These are phyloP conservation scores for Rhinichthys osculus DNA, from an alignment of 2,797 vertebrate genomes.

Conservation along the genomic window DNA sequence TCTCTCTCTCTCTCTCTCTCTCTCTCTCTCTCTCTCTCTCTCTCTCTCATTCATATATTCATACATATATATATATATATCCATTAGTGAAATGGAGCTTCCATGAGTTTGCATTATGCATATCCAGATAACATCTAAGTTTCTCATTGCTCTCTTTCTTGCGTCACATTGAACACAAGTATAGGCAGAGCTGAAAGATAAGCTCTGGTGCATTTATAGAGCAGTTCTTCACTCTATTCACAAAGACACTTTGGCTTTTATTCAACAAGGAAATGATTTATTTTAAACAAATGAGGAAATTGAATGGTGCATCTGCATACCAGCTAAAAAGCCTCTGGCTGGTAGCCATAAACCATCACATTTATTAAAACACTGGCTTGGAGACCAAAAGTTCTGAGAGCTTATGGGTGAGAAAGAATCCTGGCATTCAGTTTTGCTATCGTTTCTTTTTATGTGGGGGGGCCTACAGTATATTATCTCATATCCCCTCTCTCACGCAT, in stretches of 20 bases:
- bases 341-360: neutral
- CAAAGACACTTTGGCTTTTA: neutral
- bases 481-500: neutral
- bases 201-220: constrained; percentile 14
- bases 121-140: constrained; percentile 9
- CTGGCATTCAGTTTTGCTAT: neutral
- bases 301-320: constrained; percentile 13
- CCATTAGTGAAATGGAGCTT: neutral
- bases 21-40: no score
- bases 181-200: constrained; percentile 14
- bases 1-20: no score
- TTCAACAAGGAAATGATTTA: constrained; percentile 40
- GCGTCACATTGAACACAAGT: neutral
- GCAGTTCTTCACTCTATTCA: neutral
- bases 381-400: no score
- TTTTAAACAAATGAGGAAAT: constrained; percentile 22
- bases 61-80: no score
- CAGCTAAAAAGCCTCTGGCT: constrained; percentile 11
- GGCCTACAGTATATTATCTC: neutral
- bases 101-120: neutral
- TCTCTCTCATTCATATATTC: no score
- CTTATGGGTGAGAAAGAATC: neutral
- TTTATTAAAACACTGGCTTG: neutral
- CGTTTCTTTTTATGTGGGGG: constrained; percentile 17
- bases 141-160: constrained; percentile 4